phyloP scores from a whole-genome alignment of 2,113 vertebrate species.

The Zosterops borbonicus region DNA sequence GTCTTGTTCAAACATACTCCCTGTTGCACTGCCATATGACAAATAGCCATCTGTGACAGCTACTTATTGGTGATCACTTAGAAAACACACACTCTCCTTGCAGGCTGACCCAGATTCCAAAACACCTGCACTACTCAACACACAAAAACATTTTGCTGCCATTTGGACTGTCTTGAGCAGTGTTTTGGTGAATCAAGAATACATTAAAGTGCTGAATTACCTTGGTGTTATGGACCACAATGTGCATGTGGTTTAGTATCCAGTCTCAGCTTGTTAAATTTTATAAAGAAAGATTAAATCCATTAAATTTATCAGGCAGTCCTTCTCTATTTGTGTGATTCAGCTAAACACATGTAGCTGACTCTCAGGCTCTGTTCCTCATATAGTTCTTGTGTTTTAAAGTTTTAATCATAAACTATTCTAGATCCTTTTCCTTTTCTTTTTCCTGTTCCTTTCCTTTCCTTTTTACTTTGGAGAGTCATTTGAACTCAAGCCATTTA shows the following conservation, averaged over 20 bases:
- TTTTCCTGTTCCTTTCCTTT: not conserved
- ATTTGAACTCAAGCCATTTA: not conserved
- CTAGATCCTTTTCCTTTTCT: not conserved
- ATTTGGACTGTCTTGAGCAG: not conserved
- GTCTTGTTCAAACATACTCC: not conserved
- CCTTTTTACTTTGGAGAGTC: not conserved
- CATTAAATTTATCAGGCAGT: not conserved
- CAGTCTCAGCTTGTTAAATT: not conserved
- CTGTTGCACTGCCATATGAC: not conserved
- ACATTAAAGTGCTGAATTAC: not conserved
- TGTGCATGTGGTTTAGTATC: not conserved
- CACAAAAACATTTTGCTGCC: not conserved
- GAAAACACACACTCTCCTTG: not conserved
- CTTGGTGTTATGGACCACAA: not conserved
- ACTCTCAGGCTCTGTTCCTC: not conserved
- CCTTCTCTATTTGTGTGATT: not conserved
- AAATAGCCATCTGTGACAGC: not conserved
- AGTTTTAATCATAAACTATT: not conserved
- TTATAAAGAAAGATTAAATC: not conserved
- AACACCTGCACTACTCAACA: not conserved
- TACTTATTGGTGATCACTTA: not conserved
- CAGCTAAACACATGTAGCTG: not conserved
- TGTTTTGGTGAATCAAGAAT: not conserved
- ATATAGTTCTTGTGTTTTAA: not conserved
- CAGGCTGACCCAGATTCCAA: not conserved